A percentile compares a stretch with the other conserved stretches of the same genome.
Evolutionary conservation across 2,888 invertebrate species (phyloP).

Genomic region (Cecidostiba fungosa): DNA sequence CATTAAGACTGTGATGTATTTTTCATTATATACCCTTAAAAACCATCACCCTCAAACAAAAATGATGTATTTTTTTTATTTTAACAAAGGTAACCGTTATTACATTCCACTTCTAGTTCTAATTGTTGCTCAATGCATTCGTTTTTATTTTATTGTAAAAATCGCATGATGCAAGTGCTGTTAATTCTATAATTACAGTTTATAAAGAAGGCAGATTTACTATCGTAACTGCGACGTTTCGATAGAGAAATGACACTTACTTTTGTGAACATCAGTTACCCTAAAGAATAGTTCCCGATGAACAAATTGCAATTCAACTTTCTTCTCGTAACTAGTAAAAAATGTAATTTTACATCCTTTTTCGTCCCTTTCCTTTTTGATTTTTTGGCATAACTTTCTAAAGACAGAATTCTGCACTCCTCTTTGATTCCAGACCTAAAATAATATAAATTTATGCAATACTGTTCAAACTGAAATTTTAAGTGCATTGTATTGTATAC

Average conservation of each 20-base stretch:
- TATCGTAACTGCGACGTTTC: neutral
- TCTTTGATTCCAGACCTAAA: neutral
- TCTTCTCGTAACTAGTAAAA: no score
- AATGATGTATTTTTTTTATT: neutral
- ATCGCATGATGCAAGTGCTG: neutral
- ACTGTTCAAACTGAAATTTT: constrained; percentile 32
- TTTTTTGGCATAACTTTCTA: neutral
- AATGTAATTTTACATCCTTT: neutral
- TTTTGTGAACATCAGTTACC: neutral
- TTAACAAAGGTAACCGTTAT: neutral
- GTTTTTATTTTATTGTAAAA: neutral
- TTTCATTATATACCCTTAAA: neutral
- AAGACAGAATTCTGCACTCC: neutral
- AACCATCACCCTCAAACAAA: constrained; percentile 14
- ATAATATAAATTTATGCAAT: constrained; percentile 33
- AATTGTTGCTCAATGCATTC: neutral
- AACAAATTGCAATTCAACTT: no score
- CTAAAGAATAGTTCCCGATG: neutral
- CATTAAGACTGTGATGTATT: neutral
- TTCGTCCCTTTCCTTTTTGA: neutral
- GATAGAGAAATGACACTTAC: neutral
- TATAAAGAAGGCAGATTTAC: neutral
- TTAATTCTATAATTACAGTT: neutral
- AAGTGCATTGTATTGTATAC: neutral
- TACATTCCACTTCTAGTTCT: neutral